Percentiles rank a stretch among this genome's conserved stretches.
Conservation (phyloP, 2,113 vertebrate genomes). For the Lepisosteus oculatus region DNA sequence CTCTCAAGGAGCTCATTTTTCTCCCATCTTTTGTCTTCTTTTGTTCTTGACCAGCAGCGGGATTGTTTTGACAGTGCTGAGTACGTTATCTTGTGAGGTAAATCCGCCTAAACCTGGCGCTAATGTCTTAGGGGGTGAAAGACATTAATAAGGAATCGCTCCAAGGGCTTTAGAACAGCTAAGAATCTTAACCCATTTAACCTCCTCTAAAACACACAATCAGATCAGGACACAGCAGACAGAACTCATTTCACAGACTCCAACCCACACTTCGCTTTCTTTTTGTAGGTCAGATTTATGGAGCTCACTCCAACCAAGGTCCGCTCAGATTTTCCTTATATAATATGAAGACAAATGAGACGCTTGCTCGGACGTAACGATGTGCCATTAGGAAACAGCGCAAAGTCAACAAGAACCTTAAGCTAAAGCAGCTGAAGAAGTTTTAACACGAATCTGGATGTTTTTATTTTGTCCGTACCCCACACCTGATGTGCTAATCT, state of each 20-base stretch:
- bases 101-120: slow-evolving; percentile 86
- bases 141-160: slow-evolving; percentile 90
- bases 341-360: slow-evolving; percentile 53
- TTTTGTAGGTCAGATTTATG: slow-evolving; percentile 58
- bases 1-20: background rate
- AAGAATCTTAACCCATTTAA: slow-evolving; percentile 93
- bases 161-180: slow-evolving; percentile 82
- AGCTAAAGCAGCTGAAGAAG: no score
- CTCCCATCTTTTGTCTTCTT: slow-evolving; percentile 24
- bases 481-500: no score
- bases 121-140: slow-evolving; percentile 85
- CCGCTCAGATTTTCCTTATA: slow-evolving; percentile 45
- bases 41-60: slow-evolving; percentile 49
- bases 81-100: slow-evolving; percentile 70
- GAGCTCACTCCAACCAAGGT: slow-evolving; percentile 59
- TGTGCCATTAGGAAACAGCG: slow-evolving; percentile 58
- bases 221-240: slow-evolving; percentile 65
- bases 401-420: no score
- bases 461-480: no score
- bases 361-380: slow-evolving; percentile 54
- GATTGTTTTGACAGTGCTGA: slow-evolving; percentile 60
- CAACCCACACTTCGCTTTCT: slow-evolving; percentile 45
- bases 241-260: slow-evolving; percentile 70
- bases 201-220: slow-evolving; percentile 72
- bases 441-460: no score